These are phyloP conservation scores for Drosophila anomelani DNA, from an alignment of 2,888 invertebrate species.

Conservation along the genomic window DNA sequence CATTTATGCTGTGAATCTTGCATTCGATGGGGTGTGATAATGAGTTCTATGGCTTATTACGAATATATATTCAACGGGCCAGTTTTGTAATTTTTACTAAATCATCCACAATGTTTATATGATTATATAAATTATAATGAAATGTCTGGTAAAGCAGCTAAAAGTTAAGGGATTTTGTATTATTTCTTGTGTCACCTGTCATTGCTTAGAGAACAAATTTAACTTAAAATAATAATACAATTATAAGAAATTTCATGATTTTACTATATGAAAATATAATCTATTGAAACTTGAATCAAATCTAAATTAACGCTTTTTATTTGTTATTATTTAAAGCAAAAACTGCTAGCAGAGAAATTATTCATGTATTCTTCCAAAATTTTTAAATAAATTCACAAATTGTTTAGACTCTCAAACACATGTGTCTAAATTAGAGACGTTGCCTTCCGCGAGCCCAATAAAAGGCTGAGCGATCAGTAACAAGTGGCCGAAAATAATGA, in stretches of 20 bases:
- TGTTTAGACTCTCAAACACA: not conserved
- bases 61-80: constrained; percentile 13
- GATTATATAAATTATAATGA: not conserved
- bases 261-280: not conserved
- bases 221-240: not conserved
- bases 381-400: not conserved
- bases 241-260: not conserved
- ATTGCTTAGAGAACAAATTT: not conserved
- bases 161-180: not conserved
- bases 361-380: not conserved
- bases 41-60: constrained; percentile 54
- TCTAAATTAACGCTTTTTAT: not conserved
- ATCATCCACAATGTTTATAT: constrained; percentile 13
- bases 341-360: not conserved
- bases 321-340: not conserved
- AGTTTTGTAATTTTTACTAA: constrained; percentile 18
- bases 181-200: not conserved
- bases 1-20: constrained; percentile 13
- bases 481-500: constrained; percentile 1
- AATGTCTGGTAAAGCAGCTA: not conserved
- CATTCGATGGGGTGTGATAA: constrained; percentile 54
- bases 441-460: not conserved
- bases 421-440: constrained; percentile 2
- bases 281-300: too few relatives aligned
- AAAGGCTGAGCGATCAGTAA: not conserved